Conservation (phyloP, 2,113 vertebrate species). For the Gobiocypris rarus region DNA sequence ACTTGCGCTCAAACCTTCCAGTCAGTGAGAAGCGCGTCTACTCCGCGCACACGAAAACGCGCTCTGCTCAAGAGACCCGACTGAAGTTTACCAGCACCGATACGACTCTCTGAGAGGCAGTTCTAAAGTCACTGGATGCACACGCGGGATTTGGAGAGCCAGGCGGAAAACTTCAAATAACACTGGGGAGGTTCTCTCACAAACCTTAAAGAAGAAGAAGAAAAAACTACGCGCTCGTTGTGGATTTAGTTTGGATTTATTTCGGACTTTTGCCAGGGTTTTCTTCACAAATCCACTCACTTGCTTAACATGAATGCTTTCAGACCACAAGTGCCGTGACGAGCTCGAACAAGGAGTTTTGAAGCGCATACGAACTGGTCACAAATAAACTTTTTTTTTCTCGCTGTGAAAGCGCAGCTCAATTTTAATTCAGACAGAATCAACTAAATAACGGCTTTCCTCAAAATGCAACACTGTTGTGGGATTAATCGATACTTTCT, state of each 20-base stretch:
- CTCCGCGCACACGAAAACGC: conserved; percentile 42
- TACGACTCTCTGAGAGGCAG: neutral
- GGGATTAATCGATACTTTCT: conserved; percentile 64
- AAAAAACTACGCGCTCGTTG: conserved; percentile 3
- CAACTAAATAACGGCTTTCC: conserved; percentile 68
- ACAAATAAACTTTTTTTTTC: conserved; percentile 10
- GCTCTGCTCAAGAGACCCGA: neutral
- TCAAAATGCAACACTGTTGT: conserved; percentile 53
- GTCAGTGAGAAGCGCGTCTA: conserved; percentile 30
- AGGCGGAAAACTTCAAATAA: neutral
- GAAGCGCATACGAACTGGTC: neutral
- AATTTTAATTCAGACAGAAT: conserved; percentile 54
- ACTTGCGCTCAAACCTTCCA: conserved; percentile 47
- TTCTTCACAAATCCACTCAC: neutral
- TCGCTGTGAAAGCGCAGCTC: conserved; percentile 47
- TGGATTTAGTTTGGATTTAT: conserved; percentile 34
- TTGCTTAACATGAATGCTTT: conserved; percentile 41
- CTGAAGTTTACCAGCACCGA: neutral
- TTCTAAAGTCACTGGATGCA: neutral
- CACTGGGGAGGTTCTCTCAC: neutral
- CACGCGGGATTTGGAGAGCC: neutral
- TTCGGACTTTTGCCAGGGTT: neutral
- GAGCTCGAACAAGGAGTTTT: neutral
- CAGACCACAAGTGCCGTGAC: conserved; percentile 9
- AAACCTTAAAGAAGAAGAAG: too few species aligned